Evolutionary conservation across 2,113 vertebrate genomes (phyloP).

Genomic region (Sclerurus mexicanus): DNA sequence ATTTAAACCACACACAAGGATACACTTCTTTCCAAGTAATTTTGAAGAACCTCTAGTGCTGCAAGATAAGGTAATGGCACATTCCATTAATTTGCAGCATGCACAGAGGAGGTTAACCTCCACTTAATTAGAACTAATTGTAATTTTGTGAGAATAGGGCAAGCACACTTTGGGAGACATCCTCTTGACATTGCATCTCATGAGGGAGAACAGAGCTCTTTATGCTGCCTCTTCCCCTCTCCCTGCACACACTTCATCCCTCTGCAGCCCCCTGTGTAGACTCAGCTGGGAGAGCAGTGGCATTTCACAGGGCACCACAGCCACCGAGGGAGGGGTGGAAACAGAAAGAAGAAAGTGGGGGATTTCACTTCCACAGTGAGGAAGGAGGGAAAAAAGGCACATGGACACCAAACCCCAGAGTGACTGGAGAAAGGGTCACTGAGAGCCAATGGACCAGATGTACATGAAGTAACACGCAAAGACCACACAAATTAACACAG

Average conservation of each 20-base stretch:
- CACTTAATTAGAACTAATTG: conserved; percentile 58
- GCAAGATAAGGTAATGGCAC: conserved; percentile 26
- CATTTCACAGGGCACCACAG: fast-evolving
- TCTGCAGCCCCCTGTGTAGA: background rate
- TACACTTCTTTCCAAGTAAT: conserved; percentile 11
- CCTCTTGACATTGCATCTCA: background rate
- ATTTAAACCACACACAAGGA: conserved; percentile 9
- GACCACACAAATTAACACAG: fast-evolving
- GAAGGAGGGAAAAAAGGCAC: background rate
- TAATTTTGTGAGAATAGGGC: background rate
- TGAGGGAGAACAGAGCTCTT: background rate
- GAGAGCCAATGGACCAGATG: background rate
- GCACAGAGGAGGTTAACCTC: conserved; percentile 45
- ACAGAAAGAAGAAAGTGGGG: fast-evolving
- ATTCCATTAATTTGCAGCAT: conserved; percentile 12
- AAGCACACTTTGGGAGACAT: background rate
- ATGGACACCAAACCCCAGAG: fast-evolving
- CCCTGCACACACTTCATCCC: background rate
- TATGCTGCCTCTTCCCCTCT: background rate
- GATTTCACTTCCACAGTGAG: background rate
- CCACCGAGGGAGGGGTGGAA: background rate
- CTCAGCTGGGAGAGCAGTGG: background rate
- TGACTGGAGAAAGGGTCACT: background rate
- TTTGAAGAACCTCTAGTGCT: conserved; percentile 7
- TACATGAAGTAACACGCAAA: background rate